Conservation (phyloP, 1,140 invertebrate species). For the Drosophila eugracilis region DNA sequence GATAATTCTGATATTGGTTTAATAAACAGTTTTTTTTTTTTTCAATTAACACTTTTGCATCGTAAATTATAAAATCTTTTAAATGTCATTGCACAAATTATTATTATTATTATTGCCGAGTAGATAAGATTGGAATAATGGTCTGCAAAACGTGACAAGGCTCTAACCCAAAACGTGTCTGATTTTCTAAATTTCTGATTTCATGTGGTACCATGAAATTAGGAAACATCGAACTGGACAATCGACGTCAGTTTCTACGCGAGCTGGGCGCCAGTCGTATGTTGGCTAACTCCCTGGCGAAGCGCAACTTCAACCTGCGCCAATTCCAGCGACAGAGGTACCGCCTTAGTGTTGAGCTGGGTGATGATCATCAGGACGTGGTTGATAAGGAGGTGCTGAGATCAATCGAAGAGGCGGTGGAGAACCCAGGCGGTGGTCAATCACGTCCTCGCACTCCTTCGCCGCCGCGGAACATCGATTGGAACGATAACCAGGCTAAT, state of each 20-base stretch:
- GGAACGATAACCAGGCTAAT: slow-evolving; percentile 25
- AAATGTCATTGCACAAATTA: too few species aligned
- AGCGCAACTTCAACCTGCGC: slow-evolving; percentile 35
- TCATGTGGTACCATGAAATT: slow-evolving; percentile 43
- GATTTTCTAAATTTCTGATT: slow-evolving; percentile 34
- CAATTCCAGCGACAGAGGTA: slow-evolving; percentile 36
- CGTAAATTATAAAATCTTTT: not conserved
- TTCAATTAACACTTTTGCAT: too few species aligned
- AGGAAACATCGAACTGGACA: slow-evolving; percentile 27
- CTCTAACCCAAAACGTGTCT: slow-evolving; percentile 23
- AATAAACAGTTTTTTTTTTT: too few species aligned
- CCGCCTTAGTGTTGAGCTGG: slow-evolving; percentile 35
- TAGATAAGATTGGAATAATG: slow-evolving; percentile 5
- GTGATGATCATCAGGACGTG: slow-evolving; percentile 32
- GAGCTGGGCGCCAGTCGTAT: slow-evolving; percentile 44
- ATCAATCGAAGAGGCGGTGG: slow-evolving; percentile 26
- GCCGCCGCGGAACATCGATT: slow-evolving; percentile 59
- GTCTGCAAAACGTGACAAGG: not conserved
- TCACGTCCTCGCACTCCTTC: slow-evolving; percentile 34
- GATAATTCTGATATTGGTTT: too few species aligned
- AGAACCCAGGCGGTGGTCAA: not conserved
- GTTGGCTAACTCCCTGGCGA: slow-evolving; percentile 43
- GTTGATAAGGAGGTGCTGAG: slow-evolving; percentile 38
- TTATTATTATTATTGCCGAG: too few species aligned
- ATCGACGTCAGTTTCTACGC: slow-evolving; percentile 41